phyloP scores from a whole-genome alignment of 1,140 invertebrate species.

The Drosophila pseudoananassae region DNA sequence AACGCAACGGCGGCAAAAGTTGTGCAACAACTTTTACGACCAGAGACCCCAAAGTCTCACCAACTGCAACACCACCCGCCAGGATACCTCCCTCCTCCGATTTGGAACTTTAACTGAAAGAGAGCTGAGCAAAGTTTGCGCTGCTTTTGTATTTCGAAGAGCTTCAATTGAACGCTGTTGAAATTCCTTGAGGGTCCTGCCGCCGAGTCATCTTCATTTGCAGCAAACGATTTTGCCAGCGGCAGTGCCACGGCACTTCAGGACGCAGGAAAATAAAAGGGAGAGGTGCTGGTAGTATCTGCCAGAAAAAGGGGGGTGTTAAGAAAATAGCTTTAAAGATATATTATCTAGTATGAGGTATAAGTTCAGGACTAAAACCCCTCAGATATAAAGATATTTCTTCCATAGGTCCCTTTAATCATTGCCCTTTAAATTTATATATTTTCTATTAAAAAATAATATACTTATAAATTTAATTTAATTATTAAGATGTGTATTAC shows the following conservation, averaged over 20 bases:
- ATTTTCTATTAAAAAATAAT: no score
- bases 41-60: conserved; percentile 20
- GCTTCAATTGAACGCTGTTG: conserved; percentile 78
- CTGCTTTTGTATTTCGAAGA: conserved; percentile 72
- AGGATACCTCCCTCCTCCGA: no score
- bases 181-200: conserved; percentile 72
- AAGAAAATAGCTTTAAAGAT: not conserved
- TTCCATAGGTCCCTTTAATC: no score
- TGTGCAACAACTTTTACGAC: conserved; percentile 66
- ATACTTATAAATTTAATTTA: not conserved
- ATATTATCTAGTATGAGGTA: no score
- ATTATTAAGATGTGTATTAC: not conserved
- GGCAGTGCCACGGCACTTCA: conserved; percentile 1
- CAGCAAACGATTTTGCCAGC: conserved; percentile 16
- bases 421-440: no score
- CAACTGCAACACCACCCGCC: not conserved
- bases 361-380: no score
- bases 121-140: conserved; percentile 72
- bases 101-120: conserved; percentile 61
- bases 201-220: conserved; percentile 57
- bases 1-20: conserved; percentile 67
- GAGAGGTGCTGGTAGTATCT: not conserved
- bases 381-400: no score
- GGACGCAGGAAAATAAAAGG: not conserved
- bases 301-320: not conserved